Conservation (phyloP, 92 coral and sea anemone genomes). For the Siderastrea radians region DNA sequence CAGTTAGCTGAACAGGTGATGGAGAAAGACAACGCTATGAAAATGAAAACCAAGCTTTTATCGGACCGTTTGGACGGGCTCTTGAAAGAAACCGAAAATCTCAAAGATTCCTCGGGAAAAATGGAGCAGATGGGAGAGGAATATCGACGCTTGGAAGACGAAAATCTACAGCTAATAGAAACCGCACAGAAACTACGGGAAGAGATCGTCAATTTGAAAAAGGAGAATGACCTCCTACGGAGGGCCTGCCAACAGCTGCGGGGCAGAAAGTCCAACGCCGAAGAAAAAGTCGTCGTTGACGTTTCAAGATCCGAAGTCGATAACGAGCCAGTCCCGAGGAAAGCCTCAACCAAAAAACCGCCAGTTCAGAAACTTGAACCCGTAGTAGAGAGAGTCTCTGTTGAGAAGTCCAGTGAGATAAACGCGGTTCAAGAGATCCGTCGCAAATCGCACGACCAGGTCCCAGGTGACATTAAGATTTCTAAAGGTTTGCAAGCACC, state of each 20-base stretch:
- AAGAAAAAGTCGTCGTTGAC: conserved; percentile 22
- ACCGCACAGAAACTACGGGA: conserved; percentile 72
- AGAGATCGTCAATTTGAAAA: conserved; percentile 75
- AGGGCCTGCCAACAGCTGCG: conserved; percentile 78
- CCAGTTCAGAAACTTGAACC: conserved; percentile 15
- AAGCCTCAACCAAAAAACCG: conserved; percentile 15
- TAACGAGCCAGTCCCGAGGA: conserved; percentile 15
- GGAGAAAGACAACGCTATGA: conserved; percentile 64
- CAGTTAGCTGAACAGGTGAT: conserved; percentile 59
- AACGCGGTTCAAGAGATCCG: conserved; percentile 7
- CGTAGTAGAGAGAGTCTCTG: conserved; percentile 25
- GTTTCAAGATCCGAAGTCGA: conserved; percentile 15
- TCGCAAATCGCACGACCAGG: conserved; percentile 15
- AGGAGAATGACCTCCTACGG: conserved; percentile 75
- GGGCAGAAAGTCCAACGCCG: conserved; percentile 42
- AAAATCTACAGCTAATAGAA: conserved; percentile 67
- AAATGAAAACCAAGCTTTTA: conserved; percentile 49
- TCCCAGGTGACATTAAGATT: conserved; percentile 25
- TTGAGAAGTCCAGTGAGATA: background rate
- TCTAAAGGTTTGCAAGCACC: conserved; percentile 38
- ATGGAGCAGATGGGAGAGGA: conserved; percentile 69
- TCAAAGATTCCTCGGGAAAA: conserved; percentile 25
- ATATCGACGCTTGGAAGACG: conserved; percentile 57
- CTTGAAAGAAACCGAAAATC: conserved; percentile 48
- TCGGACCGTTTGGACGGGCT: conserved; percentile 45